These are phyloP conservation scores for Chymomyza procnemis DNA, from an alignment of 2,888 invertebrate genomes.

Conservation along the genomic window DNA sequence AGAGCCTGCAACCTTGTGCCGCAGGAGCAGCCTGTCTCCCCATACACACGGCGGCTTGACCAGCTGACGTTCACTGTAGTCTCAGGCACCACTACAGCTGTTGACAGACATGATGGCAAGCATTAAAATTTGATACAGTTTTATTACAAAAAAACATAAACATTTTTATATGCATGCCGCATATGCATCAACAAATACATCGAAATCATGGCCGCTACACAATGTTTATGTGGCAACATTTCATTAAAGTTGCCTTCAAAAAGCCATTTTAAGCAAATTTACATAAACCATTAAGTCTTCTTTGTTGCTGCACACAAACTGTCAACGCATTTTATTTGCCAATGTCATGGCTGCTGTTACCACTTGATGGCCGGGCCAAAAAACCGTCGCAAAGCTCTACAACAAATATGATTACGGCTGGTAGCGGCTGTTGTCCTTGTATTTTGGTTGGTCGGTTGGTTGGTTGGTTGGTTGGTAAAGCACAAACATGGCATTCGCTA, in stretches of 20 bases:
- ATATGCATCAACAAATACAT: conserved; percentile 44
- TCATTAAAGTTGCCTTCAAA: conserved; percentile 51
- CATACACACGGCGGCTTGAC: not conserved
- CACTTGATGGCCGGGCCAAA: not conserved
- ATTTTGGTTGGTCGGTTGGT: no score
- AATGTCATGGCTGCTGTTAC: conserved; percentile 22
- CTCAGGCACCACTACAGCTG: not conserved
- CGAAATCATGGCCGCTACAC: not conserved
- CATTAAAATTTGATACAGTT: conserved; percentile 61
- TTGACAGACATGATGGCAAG: conserved; percentile 36
- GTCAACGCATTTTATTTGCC: conserved; percentile 7
- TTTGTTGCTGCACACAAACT: conserved; percentile 1
- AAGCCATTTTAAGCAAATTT: conserved; percentile 56
- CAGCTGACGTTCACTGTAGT: not conserved
- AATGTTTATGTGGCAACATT: conserved; percentile 54
- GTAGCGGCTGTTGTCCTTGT: not conserved
- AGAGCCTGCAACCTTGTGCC: conserved; percentile 2
- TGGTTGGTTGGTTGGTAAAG: not conserved
- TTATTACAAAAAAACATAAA: conserved; percentile 61
- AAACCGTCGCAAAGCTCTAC: not conserved
- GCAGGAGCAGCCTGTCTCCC: conserved; percentile 4
- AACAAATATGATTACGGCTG: not conserved
- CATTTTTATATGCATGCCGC: conserved; percentile 59
- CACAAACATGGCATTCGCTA: not conserved
- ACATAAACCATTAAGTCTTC: conserved; percentile 62